Conservation (phyloP, 2,113 vertebrate genomes). For the Ursus arctos region DNA sequence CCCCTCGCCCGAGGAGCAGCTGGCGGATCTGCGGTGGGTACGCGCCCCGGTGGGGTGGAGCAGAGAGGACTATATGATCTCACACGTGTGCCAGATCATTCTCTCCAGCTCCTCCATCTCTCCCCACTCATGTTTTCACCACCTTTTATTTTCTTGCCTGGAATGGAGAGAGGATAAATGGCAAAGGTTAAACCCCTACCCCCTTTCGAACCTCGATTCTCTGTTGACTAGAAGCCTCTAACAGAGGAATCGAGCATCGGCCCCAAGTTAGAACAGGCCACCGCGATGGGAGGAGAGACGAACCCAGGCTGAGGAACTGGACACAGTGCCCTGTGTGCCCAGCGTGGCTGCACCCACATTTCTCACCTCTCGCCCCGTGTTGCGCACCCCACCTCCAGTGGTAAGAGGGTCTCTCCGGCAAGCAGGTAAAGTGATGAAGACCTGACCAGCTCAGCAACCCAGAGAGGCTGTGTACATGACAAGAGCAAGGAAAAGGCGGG, state of each 20-base stretch:
- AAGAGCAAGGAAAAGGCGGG: neutral
- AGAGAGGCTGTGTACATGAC: accelerated
- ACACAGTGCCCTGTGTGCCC: neutral
- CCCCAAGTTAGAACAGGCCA: neutral
- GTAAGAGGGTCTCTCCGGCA: neutral
- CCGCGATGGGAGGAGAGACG: neutral
- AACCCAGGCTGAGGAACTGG: neutral
- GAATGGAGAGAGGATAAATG: neutral
- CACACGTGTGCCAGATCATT: neutral
- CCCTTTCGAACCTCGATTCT: neutral
- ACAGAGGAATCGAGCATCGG: neutral
- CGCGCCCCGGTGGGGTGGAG: too few species aligned
- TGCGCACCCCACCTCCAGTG: neutral
- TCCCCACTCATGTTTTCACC: neutral
- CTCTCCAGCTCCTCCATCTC: neutral
- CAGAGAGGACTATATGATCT: neutral
- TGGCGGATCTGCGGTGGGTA: neutral
- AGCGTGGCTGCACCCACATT: too few species aligned
- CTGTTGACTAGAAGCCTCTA: neutral
- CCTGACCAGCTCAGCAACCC: neutral
- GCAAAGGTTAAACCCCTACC: neutral
- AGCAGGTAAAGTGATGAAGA: neutral
- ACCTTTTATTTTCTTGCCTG: neutral
- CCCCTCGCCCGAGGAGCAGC: neutral
- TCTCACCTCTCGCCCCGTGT: too few species aligned